Evolutionary conservation across 2,797 vertebrate species (phyloP).

Genomic region (Tiaroga cobitis): DNA sequence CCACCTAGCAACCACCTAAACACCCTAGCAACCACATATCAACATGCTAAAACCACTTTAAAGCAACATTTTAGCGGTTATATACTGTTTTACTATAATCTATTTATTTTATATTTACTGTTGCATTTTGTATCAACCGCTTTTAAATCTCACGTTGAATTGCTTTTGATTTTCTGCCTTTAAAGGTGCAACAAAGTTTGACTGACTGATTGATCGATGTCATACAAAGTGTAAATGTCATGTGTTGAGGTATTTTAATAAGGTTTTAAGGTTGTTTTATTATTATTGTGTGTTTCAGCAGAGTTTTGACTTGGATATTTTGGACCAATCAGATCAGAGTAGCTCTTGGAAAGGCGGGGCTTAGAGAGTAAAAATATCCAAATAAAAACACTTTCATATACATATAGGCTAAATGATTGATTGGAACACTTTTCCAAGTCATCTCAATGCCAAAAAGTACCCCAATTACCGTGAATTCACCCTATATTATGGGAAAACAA

Average conservation of each 20-base stretch:
- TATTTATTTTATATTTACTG: background rate
- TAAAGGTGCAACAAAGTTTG: no score
- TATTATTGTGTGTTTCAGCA: background rate
- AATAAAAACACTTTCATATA: no score
- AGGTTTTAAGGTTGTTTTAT: background rate
- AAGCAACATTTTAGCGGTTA: background rate
- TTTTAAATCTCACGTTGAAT: background rate
- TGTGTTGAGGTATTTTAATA: background rate
- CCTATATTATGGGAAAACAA: no score
- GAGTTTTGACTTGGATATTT: background rate
- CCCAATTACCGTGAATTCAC: no score
- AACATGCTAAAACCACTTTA: background rate
- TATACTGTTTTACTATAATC: background rate
- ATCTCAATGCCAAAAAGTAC: no score
- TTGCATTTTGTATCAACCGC: background rate
- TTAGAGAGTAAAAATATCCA: no score
- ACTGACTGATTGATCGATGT: background rate
- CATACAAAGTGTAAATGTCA: no score
- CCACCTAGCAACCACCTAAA: background rate
- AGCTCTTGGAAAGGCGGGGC: no score
- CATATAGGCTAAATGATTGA: no score
- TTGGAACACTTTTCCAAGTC: no score
- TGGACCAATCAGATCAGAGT: no score
- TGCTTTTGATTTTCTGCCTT: background rate
- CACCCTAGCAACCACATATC: constrained; percentile 15